These are phyloP conservation scores for Emydoidea blandingii DNA, from an alignment of 2,797 vertebrate species.

Conservation along the genomic window DNA sequence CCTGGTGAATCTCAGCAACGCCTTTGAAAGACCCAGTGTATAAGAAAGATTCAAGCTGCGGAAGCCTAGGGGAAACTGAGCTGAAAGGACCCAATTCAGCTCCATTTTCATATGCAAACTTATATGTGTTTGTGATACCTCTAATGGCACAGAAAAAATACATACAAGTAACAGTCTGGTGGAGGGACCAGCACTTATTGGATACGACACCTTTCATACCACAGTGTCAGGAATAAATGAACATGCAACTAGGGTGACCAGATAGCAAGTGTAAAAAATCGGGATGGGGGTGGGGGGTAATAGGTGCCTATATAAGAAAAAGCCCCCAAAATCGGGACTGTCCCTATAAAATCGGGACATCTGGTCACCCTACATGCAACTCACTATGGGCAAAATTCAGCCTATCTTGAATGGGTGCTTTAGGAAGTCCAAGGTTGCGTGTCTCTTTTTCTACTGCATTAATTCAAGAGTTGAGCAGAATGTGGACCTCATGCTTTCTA, in stretches of 20 bases:
- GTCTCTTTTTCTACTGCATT: not conserved
- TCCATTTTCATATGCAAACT: not conserved
- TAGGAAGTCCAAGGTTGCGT: not conserved
- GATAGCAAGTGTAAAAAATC: no score
- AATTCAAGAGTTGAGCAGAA: not conserved
- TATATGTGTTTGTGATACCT: slow-evolving; percentile 33
- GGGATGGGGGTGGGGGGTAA: no score
- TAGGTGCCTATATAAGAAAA: no score
- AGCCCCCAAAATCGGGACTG: no score
- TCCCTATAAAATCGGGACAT: no score
- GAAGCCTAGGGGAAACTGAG: slow-evolving; percentile 15
- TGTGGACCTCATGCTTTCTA: not conserved
- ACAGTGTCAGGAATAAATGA: not conserved
- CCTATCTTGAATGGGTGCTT: not conserved
- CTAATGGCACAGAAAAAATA: slow-evolving; percentile 58
- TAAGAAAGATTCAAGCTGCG: not conserved
- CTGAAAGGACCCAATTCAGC: slow-evolving; percentile 55
- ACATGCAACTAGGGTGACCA: not conserved
- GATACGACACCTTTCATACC: not conserved
- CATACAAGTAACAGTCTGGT: not conserved
- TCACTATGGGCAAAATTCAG: not conserved
- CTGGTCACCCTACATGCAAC: not conserved
- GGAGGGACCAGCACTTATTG: not conserved
- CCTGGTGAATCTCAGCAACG: not conserved
- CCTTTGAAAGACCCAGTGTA: not conserved